Conservation (phyloP, 2,113 vertebrate species). For the Hypocryptadius cinnamomeus region DNA sequence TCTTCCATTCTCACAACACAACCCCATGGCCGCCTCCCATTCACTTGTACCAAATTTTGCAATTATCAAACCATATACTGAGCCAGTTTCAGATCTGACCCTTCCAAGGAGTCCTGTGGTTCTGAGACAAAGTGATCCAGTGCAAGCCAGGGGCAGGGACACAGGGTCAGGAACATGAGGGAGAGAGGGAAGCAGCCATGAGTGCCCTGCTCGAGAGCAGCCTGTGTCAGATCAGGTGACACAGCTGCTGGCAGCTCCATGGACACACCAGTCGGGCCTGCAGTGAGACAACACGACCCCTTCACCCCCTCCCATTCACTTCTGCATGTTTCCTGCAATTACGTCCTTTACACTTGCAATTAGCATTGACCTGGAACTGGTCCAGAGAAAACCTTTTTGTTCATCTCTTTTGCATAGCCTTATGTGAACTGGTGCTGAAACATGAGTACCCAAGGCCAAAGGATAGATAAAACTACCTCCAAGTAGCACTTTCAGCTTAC, state of each 20-base stretch:
- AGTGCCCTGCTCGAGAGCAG: not conserved
- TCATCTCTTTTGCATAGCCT: not conserved
- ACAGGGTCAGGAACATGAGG: not conserved
- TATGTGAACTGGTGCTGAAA: not conserved
- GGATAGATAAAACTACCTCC: not conserved
- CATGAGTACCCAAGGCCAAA: not conserved
- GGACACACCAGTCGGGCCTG: not conserved
- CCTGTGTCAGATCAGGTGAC: not conserved
- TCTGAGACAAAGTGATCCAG: not conserved
- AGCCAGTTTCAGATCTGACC: not conserved
- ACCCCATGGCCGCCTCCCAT: not conserved
- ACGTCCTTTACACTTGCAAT: not conserved
- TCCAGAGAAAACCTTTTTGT: not conserved
- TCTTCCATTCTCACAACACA: not conserved
- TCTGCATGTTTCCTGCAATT: not conserved
- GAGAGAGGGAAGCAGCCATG: not conserved
- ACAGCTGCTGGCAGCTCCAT: not conserved
- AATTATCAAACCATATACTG: not conserved
- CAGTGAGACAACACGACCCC: not conserved
- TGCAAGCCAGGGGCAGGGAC: not conserved
- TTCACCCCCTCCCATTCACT: not conserved
- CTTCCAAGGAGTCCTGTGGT: not conserved
- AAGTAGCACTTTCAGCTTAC: not conserved
- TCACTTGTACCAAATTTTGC: not conserved
- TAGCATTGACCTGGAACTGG: not conserved